Percentiles rank a stretch among this genome's conserved stretches.
Conservation (phyloP, 2,797 vertebrate species). For the Enteromius argenteus region DNA sequence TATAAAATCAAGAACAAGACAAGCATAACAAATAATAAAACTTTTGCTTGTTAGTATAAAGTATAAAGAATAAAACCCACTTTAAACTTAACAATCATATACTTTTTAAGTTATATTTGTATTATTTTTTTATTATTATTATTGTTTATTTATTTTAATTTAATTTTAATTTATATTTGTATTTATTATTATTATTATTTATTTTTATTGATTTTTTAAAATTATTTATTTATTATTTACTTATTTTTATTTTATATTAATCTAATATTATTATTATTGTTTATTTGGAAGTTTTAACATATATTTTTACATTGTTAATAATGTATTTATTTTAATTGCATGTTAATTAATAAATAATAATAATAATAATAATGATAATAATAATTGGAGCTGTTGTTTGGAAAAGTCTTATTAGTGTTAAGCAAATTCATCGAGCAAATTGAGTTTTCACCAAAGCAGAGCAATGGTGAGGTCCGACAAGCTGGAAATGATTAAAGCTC, state of each 20-base stretch:
- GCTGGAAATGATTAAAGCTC: constrained; percentile 17
- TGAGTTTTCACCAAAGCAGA: constrained; percentile 16
- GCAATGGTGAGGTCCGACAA: background rate
- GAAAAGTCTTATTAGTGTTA: too few species aligned
- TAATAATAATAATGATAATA: background rate
- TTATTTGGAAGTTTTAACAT: background rate
- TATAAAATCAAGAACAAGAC: background rate
- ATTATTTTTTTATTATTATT: background rate
- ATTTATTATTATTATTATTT: background rate
- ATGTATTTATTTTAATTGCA: background rate
- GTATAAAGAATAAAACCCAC: background rate
- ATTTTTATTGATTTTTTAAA: background rate
- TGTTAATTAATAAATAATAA: background rate
- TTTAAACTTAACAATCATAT: background rate
- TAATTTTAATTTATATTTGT: background rate
- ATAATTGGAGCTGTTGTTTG: background rate
- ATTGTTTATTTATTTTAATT: background rate
- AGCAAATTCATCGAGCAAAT: background rate
- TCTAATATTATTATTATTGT: background rate
- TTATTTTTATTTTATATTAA: background rate
- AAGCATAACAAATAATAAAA: too few species aligned
- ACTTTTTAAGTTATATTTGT: too few species aligned
- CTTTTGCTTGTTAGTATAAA: background rate
- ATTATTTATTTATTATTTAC: background rate
- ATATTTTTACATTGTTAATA: too few species aligned